phyloP scores from a whole-genome alignment of 2,113 vertebrate genomes.

The Sebastes schlegelii region DNA sequence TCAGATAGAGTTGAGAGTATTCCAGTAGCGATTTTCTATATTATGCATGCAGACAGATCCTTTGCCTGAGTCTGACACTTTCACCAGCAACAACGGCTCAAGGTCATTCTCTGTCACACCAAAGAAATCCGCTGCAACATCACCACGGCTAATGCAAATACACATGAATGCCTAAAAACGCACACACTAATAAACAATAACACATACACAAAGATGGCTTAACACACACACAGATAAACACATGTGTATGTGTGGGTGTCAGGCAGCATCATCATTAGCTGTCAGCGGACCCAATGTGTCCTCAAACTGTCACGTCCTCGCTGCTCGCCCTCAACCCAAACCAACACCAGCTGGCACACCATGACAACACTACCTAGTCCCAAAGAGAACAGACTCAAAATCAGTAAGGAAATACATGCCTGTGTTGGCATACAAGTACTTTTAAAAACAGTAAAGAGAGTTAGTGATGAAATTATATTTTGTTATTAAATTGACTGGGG shows the following conservation, averaged over 20 bases:
- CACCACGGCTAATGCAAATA: slow-evolving; percentile 48
- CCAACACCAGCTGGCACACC: slow-evolving; percentile 46
- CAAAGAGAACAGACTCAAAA: neutral
- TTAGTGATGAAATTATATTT: neutral
- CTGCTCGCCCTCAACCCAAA: slow-evolving; percentile 17
- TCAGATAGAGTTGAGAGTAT: slow-evolving; percentile 12
- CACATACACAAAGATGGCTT: neutral
- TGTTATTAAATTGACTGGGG: neutral
- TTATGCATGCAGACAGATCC: slow-evolving; percentile 23
- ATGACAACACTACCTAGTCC: neutral
- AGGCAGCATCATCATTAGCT: slow-evolving; percentile 62
- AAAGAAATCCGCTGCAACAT: slow-evolving; percentile 23
- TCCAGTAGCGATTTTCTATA: neutral
- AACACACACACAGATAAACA: neutral
- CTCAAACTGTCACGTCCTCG: slow-evolving; percentile 63
- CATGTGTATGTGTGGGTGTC: slow-evolving; percentile 36
- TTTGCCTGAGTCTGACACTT: slow-evolving; percentile 29
- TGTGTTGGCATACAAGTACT: neutral
- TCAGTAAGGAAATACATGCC: neutral
- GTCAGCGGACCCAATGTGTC: slow-evolving; percentile 39
- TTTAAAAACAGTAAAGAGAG: neutral
- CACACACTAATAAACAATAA: slow-evolving; percentile 3
- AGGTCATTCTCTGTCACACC: slow-evolving; percentile 48
- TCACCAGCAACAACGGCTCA: slow-evolving; percentile 39
- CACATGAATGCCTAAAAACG: slow-evolving; percentile 20